Base-by-base conservation (phyloP, 2,113 vertebrate species). In the Todiramphus chloris region DNA sequence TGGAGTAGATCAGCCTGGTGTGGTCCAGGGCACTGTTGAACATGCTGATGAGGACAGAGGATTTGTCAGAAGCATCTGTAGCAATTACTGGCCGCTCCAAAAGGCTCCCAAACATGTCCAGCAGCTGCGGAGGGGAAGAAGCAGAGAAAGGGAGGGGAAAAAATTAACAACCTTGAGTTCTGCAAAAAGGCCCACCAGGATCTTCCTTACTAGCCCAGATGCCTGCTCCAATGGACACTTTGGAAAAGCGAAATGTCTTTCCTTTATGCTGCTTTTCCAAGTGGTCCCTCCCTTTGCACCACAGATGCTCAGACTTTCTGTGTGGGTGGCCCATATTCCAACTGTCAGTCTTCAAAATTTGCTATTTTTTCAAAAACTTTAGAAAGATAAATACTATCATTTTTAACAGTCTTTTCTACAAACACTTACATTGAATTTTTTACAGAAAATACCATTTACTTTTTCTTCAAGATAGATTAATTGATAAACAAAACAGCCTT, bases 91-190 rank as follows among this genome's bases (percentile, higher is more conserved):
- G 98, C 62, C 98, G 98, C 86, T 99, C 97, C 79, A 99, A 86
- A 74, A 99, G 98, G 88, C 93, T 98, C 41, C 97, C 98, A 63
- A 99, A 99, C 98, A 99, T 99, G 77, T 98, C 98, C 78, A 99
- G 75, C 44, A 99, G 83, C 99, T 99, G 97, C 5, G 73, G 72
- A 82, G 44, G 91, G 41, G 68, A 67, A n/a, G 79, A 60, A 51
- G 20, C 14, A 81, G 51, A n/a, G 35, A 58, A 25, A 78, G 25
- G 48, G 91, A 53, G 31, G 16, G 17, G 37, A 7, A 58, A 37
- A 39, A 46, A 56, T 17, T 48, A 51, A 81, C 31, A 37, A 1
- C 10, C 31, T 4, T 1, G 0, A 15, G 20, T 83, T 55, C 51
- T 55, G 37, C 73, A 56, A 46, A 28, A 24, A 66, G 0, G 7